A percentile compares a stretch with the other conserved stretches of the same genome.
Conservation (phyloP, 2,113 vertebrate species). For the Thomomys bottae region DNA sequence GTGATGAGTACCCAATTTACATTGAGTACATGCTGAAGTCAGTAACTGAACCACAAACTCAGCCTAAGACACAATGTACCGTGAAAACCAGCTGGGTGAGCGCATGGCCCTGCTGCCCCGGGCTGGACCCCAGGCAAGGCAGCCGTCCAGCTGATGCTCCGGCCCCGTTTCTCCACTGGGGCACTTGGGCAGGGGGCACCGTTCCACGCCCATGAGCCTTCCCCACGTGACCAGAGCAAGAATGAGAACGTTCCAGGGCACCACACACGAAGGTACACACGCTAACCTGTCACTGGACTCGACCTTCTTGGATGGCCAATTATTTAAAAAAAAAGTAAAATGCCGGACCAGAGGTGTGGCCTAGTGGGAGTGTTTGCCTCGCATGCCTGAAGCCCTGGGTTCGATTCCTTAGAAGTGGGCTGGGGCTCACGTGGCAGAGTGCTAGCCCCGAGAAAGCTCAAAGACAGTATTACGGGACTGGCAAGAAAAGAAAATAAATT, state of each 20-base stretch:
- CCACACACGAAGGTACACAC: background rate
- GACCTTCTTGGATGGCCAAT: background rate
- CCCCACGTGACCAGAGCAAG: background rate
- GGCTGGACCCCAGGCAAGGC: background rate
- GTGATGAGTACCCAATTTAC: background rate
- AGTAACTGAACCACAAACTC: background rate
- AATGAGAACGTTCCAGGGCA: background rate
- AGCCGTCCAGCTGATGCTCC: too few species aligned
- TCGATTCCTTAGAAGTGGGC: too few species aligned
- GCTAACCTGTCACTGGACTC: slow-evolving; percentile 24
- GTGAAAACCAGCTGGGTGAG: background rate
- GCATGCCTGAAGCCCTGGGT: too few species aligned
- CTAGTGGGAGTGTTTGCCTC: too few species aligned
- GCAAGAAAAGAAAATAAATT: too few species aligned
- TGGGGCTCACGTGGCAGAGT: too few species aligned
- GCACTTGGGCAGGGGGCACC: too few species aligned
- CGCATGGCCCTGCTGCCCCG: background rate
- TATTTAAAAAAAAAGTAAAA: slow-evolving; percentile 9
- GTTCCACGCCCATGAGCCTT: background rate
- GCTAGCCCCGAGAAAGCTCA: too few species aligned
- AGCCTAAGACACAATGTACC: slow-evolving; percentile 14
- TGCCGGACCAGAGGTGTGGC: too few species aligned
- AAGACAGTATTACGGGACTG: too few species aligned
- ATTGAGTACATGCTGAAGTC: background rate
- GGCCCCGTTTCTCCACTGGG: too few species aligned